These are phyloP conservation scores for Trichonephila clavipes DNA, from an alignment of 1,140 invertebrate genomes.

Conservation along the genomic window DNA sequence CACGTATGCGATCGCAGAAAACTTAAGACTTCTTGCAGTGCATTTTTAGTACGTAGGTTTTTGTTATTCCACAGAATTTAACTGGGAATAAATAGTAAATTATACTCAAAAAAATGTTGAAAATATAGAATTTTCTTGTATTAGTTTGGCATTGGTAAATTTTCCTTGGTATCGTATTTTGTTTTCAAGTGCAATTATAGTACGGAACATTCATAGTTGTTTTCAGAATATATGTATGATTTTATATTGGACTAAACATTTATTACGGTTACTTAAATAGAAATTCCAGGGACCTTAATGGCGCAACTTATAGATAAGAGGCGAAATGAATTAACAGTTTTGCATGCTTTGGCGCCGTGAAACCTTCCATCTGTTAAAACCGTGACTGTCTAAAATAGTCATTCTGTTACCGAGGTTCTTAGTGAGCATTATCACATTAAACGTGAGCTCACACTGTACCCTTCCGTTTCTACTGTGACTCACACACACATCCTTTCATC, in stretches of 20 bases:
- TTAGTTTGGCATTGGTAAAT: too few species aligned
- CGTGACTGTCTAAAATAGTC: constrained; percentile 2
- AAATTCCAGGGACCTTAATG: background rate
- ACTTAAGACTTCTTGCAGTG: too few species aligned
- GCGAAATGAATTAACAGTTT: background rate
- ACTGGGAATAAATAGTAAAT: too few species aligned
- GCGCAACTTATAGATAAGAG: background rate
- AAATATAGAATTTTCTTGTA: too few species aligned
- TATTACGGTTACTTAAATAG: background rate
- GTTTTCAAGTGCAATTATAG: too few species aligned
- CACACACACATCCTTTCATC: background rate
- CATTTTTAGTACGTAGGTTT: too few species aligned
- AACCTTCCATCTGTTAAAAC: constrained; percentile 12
- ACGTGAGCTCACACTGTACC: background rate
- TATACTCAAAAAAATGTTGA: too few species aligned
- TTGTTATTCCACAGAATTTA: too few species aligned
- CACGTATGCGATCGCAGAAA: too few species aligned
- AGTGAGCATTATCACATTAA: constrained; percentile 18
- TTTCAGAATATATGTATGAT: too few species aligned
- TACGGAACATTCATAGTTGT: too few species aligned
- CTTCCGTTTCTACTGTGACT: constrained; percentile 28
- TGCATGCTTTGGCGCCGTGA: constrained; percentile 14
- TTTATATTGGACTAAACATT: background rate
- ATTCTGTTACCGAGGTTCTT: background rate
- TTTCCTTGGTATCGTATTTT: too few species aligned